These are phyloP conservation scores for Nomada ruficornis DNA, from an alignment of 2,888 invertebrate genomes.

Conservation along the genomic window DNA sequence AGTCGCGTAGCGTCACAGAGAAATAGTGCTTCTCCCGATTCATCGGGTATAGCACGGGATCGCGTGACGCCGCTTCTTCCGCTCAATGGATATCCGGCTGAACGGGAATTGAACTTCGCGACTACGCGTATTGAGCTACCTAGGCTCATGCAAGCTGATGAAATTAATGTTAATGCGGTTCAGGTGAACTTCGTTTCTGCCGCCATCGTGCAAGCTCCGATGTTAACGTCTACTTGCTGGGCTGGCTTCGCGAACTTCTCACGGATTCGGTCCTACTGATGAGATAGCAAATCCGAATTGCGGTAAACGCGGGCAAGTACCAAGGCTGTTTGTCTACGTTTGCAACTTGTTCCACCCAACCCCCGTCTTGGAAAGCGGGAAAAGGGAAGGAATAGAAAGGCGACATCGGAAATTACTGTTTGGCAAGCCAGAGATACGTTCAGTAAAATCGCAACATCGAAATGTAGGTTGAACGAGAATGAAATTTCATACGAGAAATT, in stretches of 20 bases:
- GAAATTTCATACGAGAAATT: slow-evolving; percentile 1
- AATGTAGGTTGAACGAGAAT: not conserved
- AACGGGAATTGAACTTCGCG: slow-evolving; percentile 42
- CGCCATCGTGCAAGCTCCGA: not conserved
- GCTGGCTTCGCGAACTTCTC: slow-evolving; percentile 1
- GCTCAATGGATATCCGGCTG: slow-evolving; percentile 50
- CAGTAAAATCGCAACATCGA: not conserved
- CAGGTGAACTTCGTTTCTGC: slow-evolving; percentile 19
- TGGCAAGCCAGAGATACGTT: no score
- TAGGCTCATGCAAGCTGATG: slow-evolving; percentile 23
- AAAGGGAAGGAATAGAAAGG: not conserved
- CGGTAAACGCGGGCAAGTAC: not conserved
- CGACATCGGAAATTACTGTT: not conserved
- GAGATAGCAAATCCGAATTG: slow-evolving; percentile 17
- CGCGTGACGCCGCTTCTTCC: slow-evolving; percentile 32
- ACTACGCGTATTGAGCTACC: slow-evolving; percentile 31
- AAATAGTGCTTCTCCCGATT: slow-evolving; percentile 62
- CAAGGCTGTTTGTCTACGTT: slow-evolving; percentile 21
- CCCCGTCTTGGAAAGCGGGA: not conserved
- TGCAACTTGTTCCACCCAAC: not conserved
- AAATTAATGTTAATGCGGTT: slow-evolving; percentile 51
- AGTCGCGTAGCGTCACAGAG: slow-evolving; percentile 60
- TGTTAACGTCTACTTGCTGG: slow-evolving; percentile 13
- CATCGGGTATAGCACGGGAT: slow-evolving; percentile 45
- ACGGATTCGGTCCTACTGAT: slow-evolving; percentile 1